Evolutionary conservation across 2,113 vertebrate genomes (phyloP), one percentile per base, ranked within the genome.

Genomic region (Pantherophis guttatus): DNA sequence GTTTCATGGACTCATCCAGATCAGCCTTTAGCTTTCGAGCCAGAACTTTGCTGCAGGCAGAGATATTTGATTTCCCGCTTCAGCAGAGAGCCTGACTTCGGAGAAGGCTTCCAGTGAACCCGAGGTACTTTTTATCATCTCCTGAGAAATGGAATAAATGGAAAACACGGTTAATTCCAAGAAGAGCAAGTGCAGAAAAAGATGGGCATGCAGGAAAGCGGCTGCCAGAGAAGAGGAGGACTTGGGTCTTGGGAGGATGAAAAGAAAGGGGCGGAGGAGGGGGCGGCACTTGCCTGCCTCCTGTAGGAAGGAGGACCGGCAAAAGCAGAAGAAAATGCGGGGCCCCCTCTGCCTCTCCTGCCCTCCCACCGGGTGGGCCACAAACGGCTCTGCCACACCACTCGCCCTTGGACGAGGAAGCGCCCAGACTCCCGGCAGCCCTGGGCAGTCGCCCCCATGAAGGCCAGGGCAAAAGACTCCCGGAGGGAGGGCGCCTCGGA

Each of bases 61-160:
- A 98, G 98, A 98, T 98, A 98, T 98, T 98, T 98, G 98, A 97
- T 96, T 97, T 97, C 98, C 96, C 97, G 97, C 98, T 97, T 97
- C 97, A 97, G 97, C 97, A 98, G 95, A 94, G 97, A 89, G 97
- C 95, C 96, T 97, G 97, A 94, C 94, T 94, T 96, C 91, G 96
- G 95, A 90, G 94, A 96, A 97, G 94, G 93, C 96, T 94, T 44
- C 13, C 10, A 97, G 97, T 97, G 97, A 98, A 97, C 98, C 98
- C 98, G 98, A 93, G 91, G 89, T 75, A 89, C n/a, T 3, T 93
- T 95, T 92, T 92, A 88, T 89, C 70, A 91, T 86, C 88, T 94
- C 94, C 91, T 91, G 95, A 97, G 95, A 93, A 92, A 94, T 95
- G 94, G 90, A 55, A 94, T 44, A 8, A 0, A 1, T 5, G 53